Conservation (phyloP, 2,113 vertebrate species). For the Aramus guarauna region DNA sequence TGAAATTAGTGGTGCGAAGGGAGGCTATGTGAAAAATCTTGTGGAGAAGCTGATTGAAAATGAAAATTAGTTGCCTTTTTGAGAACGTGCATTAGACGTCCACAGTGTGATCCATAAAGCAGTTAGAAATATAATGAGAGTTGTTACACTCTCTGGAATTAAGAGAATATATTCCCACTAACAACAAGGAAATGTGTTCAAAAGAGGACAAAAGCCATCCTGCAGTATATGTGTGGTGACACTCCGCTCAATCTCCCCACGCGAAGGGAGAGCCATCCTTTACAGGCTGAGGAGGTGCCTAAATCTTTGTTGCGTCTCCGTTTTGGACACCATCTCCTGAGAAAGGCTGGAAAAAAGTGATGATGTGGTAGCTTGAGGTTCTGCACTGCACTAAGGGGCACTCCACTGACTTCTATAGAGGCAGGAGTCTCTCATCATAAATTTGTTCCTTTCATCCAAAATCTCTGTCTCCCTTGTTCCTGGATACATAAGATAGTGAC, state of each 20-base stretch:
- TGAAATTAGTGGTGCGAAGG: slow-evolving; percentile 72
- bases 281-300: background rate
- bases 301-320: background rate
- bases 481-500: background rate
- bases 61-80: slow-evolving; percentile 68
- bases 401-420: background rate
- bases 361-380: background rate
- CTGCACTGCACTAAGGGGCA: background rate
- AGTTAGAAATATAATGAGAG: slow-evolving; percentile 53
- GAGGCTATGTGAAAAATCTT: slow-evolving; percentile 67
- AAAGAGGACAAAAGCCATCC: background rate
- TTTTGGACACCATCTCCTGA: background rate
- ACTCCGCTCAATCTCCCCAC: background rate
- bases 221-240: background rate
- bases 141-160: background rate
- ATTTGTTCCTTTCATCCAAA: background rate
- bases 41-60: slow-evolving; percentile 75
- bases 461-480: background rate
- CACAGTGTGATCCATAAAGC: slow-evolving; percentile 16
- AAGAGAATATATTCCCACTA: background rate
- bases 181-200: background rate
- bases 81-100: background rate
- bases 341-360: background rate
- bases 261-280: background rate
- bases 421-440: background rate